Base-by-base conservation (phyloP, 2,113 vertebrate genomes). In the Crypturellus undulatus region DNA sequence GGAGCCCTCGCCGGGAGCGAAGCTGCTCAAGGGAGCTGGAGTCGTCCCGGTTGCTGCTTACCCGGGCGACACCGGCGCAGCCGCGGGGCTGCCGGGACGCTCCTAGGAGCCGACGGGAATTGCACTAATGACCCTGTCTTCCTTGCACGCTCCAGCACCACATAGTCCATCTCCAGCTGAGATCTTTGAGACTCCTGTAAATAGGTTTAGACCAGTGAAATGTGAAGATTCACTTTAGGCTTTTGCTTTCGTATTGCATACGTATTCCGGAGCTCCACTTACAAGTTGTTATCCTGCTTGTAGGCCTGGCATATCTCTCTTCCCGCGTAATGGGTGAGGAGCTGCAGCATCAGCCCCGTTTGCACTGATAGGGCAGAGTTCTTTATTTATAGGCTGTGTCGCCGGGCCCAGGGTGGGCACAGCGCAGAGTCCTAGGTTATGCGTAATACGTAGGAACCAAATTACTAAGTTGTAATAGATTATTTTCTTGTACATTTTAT, bases 401-500 rank as follows among this genome's bases (percentile, higher is more conserved):
- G 21, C 49, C 49, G 10, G 49, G 4, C 19, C 47, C 45, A 19
- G 8, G 47, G 47, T 49, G 47, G 47, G 47, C 47, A 9, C 47
- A 49, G 47, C 47, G 19, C 47, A 49, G 7, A 49, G 47, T 21
- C 19, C 51, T 79, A 36, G 40, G 85, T 40, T 79, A 26, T 63
- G 36, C 88, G 56, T 89, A 70, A 36, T 47, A 73, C 77, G 16
- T 78, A 91, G 84, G 84, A 93, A 18, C 11, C 34, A 12, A 91
- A 95, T 88, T 90, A 95, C 95, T 95, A 97, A 97, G 81, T 76
- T 91, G 77, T 76, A 69, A 89, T 12, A 94, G 59, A 26, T n/a
- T 94, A 65, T 97, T 78, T 79, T 89, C 75, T 47, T 92, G 94
- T 91, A 92, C 77, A 96, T 90, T 94, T 96, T 51, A 78, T 96